Evolutionary conservation across 2,113 vertebrate species (phyloP).

Genomic region (Aspidoscelis tigris): DNA sequence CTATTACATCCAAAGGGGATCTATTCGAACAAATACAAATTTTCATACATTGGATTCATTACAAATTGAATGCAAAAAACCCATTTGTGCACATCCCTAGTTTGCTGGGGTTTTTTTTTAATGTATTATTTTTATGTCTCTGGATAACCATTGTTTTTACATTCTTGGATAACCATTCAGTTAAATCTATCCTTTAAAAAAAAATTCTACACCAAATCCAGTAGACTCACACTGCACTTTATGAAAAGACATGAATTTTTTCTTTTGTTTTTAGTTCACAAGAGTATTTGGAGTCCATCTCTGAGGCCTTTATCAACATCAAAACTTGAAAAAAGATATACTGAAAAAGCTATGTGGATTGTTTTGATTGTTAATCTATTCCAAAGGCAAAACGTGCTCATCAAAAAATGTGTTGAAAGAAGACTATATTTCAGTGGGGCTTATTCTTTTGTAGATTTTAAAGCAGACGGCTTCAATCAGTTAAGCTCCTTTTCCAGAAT

Average conservation of each 20-base stretch:
- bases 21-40: too few species aligned
- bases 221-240: neutral
- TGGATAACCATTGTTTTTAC: too few species aligned
- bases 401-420: slow-evolving; percentile 71
- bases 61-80: too few species aligned
- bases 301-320: slow-evolving; percentile 3
- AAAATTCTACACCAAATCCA: neutral
- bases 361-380: slow-evolving; percentile 71
- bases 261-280: slow-evolving; percentile 11
- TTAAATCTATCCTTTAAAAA: neutral
- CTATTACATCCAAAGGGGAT: too few species aligned
- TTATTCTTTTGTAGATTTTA: slow-evolving; percentile 60
- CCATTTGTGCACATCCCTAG: too few species aligned
- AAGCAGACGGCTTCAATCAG: slow-evolving; percentile 71
- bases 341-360: slow-evolving; percentile 63
- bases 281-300: neutral
- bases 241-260: neutral
- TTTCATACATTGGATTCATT: too few species aligned
- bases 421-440: slow-evolving; percentile 67
- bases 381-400: slow-evolving; percentile 68
- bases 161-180: too few species aligned
- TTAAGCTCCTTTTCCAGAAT: slow-evolving; percentile 63
- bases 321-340: slow-evolving; percentile 9
- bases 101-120: too few species aligned
- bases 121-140: too few species aligned